phyloP scores from a whole-genome alignment of 2,113 vertebrate species.

The Charina bottae region DNA sequence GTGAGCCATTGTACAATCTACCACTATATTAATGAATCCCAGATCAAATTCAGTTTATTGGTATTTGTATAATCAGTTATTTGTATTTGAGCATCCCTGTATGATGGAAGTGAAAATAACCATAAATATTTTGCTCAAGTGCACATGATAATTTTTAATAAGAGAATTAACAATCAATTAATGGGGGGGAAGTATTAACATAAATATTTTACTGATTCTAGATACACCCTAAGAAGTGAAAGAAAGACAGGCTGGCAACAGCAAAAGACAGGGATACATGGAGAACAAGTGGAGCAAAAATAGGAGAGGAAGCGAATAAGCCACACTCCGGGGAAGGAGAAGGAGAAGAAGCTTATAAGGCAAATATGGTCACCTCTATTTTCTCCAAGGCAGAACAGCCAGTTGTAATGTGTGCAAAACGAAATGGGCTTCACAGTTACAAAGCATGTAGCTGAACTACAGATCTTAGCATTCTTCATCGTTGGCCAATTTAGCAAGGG shows the following conservation, averaged over 20 bases:
- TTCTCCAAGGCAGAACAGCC: background rate
- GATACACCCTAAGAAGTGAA: background rate
- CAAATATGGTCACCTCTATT: background rate
- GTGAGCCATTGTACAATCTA: background rate
- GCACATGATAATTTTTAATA: background rate
- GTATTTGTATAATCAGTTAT: background rate
- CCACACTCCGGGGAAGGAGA: background rate
- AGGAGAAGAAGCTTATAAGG: background rate
- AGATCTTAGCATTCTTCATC: background rate
- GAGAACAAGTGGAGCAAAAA: background rate
- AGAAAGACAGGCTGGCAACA: background rate
- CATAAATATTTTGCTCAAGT: background rate
- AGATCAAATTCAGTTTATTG: conserved; percentile 2
- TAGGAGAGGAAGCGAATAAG: background rate
- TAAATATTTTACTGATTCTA: background rate
- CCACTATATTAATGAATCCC: background rate
- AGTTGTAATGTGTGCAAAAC: background rate
- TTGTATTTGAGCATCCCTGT: background rate
- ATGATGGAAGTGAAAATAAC: background rate
- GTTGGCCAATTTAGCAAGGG: background rate
- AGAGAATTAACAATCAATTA: background rate
- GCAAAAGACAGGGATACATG: background rate
- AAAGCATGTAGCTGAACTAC: background rate
- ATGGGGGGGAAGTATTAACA: background rate
- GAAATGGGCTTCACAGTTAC: background rate